Base-by-base conservation (phyloP, 2,888 invertebrate genomes). In the Eupithecia centaureata region DNA sequence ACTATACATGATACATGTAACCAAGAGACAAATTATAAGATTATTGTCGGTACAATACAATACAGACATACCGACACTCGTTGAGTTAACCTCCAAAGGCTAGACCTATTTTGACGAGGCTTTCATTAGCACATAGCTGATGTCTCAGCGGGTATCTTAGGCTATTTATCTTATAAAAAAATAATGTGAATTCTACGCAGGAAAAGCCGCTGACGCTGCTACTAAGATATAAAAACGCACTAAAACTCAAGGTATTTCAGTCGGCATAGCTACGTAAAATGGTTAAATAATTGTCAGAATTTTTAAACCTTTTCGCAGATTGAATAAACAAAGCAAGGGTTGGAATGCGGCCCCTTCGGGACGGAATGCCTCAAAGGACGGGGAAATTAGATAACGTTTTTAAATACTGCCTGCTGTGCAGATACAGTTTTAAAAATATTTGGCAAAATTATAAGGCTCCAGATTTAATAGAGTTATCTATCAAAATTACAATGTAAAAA, bases 241-340 rank as follows among this genome's bases (percentile, higher is more conserved):
- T 10, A 12, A 47, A 18, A 12, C 1, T 42, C 18, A 42, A 8
- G 10, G 42, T 22, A 47, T 47, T 22, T 22, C 22, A 47, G n/a
- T 52, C 27, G 52, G 52, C 15, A n/a, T 15, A 52, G 27, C 54
- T 28, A n/a, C 30, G 28, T 28, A 30, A 30, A 56, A n/a, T 15
- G 28, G 28, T 56, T 28, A n/a, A 56, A 56, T 56, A 30, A 18
- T n/a, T 30, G 8, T 56, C 8, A 56, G 30, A 30, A 30, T 56
- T 56, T 56, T 30, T 5, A 56, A 52, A 52, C 15, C 28, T n/a
- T 8, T 28, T 54, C 28, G 54, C 54, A 30, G 54, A 54, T 54
- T 52, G 32, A 51, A 28, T 59, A 59, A 62, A 58, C 57, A 62
- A 62, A 62, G 67, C 52, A 67, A 59, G 61, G 62, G 62, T 42